Conservation (phyloP, 1,140 invertebrate genomes). For the Elymnias hypermnestra region DNA sequence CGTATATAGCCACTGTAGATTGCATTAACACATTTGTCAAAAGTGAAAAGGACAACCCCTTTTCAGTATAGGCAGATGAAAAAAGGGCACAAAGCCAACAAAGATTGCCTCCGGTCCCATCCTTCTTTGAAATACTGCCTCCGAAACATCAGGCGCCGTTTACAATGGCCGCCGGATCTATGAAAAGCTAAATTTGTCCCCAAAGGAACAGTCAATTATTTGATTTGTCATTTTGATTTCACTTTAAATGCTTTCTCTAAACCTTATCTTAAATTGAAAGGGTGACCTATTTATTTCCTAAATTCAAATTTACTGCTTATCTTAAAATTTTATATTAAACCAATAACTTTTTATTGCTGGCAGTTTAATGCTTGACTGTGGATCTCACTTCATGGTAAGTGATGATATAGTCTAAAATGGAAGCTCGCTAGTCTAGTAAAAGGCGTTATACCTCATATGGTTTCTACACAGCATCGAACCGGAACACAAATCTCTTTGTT, state of each 20-base stretch:
- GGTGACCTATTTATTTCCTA: neutral
- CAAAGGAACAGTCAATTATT: neutral
- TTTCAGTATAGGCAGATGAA: conserved; percentile 4
- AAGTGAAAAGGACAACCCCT: conserved; percentile 12
- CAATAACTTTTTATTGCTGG: no score
- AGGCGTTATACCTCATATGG: no score
- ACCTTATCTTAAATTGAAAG: neutral
- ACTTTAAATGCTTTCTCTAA: neutral
- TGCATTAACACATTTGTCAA: conserved; percentile 18
- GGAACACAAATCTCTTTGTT: no score
- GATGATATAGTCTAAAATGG: no score
- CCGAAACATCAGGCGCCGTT: neutral
- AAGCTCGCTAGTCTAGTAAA: no score
- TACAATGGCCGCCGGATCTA: neutral
- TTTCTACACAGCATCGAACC: no score
- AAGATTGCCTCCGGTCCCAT: conserved; percentile 12
- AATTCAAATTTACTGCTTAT: neutral
- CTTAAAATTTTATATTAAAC: neutral
- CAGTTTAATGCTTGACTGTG: no score
- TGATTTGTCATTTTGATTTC: neutral
- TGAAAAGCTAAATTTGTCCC: neutral
- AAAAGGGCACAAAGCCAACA: conserved; percentile 10
- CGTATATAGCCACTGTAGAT: no score
- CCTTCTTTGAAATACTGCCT: neutral
- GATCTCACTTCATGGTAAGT: no score